Evolutionary conservation across 2,797 vertebrate genomes (phyloP), one percentile per base, ranked within the genome.

Genomic region (Pseudomugil tenellus): DNA sequence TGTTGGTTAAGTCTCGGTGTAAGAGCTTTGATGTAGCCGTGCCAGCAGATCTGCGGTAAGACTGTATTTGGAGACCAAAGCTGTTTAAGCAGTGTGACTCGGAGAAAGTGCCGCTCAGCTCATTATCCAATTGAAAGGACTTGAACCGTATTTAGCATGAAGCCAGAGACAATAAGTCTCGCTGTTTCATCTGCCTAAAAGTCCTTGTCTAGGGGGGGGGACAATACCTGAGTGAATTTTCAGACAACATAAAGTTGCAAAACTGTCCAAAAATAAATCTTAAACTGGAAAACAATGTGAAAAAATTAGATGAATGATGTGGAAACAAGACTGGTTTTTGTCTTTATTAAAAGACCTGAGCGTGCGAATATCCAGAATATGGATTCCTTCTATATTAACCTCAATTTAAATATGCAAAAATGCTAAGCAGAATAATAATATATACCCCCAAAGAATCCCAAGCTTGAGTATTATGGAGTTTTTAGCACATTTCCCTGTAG

Each of bases 21-120:
- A 25, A 52, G 56, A 17, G 58, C 26, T 43, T 16, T 67, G 23
- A 21, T 21, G 57, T 55, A 12, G 48, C 25, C 66, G 34, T n/a
- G 74, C 72, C 58, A 39, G 34, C 29, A 16, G 48, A 74, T 48
- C 43, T 61, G 56, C 63, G 49, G 34, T 78, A 66, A 77, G 68
- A 63, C 70, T 70, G 70, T 67, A 75, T 77, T 84, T 75, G 63
- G 35, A 84, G 21, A 49, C 69, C 60, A 83, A 79, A 83, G 77
- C 77, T 19, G 29, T 79, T 82, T 65, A 82, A 76, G 70, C 23
- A 26, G 54, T 41, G 72, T 71, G 73, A 67, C 60, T 80, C 63
- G 41, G 66, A 67, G 26, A 69, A 67, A 69, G 67, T 77, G 67
- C 61, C 13, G 62, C 66, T 76, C 66, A 79, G 68, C 72, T 63